Evolutionary conservation across 2,888 invertebrate species (phyloP), one percentile per base, ranked within the genome.

Genomic region (Choreutis nemorana): DNA sequence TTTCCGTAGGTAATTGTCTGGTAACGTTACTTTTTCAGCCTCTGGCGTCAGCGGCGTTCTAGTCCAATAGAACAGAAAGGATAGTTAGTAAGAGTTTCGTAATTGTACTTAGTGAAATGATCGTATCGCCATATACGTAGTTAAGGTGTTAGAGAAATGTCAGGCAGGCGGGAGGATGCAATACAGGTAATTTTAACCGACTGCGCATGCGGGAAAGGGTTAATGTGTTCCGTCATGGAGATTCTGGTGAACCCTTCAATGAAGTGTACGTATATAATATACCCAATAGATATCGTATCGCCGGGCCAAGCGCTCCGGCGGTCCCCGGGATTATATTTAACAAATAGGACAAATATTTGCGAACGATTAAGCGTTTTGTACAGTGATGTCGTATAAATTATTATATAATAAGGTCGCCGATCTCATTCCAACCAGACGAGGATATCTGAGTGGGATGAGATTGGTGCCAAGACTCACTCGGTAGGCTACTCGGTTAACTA

Each of bases 201-300:
- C n/a, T 28, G 31, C 30, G 30, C 29, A 32, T 27, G 32, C 31
- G 29, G 10, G 4, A 23, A 23, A 23, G 7, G 23, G 9, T 18
- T 18, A 18, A 18, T 18, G 8, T 7, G 5, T 7, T 5, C 8
- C 18, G 5, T 18, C n/a, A n/a, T n/a, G n/a, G n/a, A n/a, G 34
- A 39, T 29, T 52, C 63, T 55, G 75, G 72, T 70, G 49, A 63
- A 58, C 60, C 73, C 66, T 77, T 75, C 72, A 56, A 58, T 48
- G 58, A 67, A 60, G 53, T 72, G 77, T 77, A 77, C 77, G 77
- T 78, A 70, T 31, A n/a, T n/a, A n/a, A n/a, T n/a, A n/a, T n/a
- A n/a, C n/a, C n/a, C n/a, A n/a, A n/a, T n/a, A n/a, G n/a, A n/a
- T n/a, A n/a, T n/a, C n/a, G 44, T 41, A 43, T 50, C 48, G 45